These are phyloP conservation scores for Onchidella celtica DNA, from an alignment of 2,888 invertebrate genomes.

Conservation along the genomic window DNA sequence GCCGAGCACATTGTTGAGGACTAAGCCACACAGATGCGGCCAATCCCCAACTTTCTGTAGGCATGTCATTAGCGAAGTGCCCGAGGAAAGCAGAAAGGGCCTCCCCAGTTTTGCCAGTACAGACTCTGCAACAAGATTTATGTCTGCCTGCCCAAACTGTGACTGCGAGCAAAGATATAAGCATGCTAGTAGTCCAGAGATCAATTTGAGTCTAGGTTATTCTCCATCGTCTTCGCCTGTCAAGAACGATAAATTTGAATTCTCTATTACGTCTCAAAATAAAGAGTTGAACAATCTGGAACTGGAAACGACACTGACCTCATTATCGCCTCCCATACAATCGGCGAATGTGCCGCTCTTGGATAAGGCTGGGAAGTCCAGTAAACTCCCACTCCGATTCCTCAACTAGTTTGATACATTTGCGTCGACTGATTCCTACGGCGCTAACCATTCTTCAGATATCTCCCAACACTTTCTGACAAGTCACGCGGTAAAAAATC, in stretches of 20 bases:
- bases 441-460: too few relatives aligned
- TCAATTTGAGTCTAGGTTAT: not conserved
- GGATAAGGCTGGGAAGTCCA: too few relatives aligned
- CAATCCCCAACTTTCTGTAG: not conserved
- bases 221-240: not conserved
- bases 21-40: not conserved
- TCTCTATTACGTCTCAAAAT: not conserved
- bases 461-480: too few relatives aligned
- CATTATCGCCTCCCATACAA: too few relatives aligned
- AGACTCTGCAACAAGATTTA: not conserved
- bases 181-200: not conserved
- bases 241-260: not conserved
- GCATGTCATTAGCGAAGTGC: not conserved
- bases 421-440: too few relatives aligned
- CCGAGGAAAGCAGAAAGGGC: not conserved
- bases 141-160: not conserved
- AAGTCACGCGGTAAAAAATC: too few relatives aligned
- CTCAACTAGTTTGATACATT: too few relatives aligned
- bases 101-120: not conserved
- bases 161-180: not conserved
- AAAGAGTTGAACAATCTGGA: not conserved
- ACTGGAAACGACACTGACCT: too few relatives aligned
- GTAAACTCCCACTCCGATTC: too few relatives aligned
- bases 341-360: too few relatives aligned
- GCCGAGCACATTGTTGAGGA: conserved; percentile 37